These are phyloP conservation scores for Tupaia tana DNA, from an alignment of 2,113 vertebrate genomes.

Conservation along the genomic window DNA sequence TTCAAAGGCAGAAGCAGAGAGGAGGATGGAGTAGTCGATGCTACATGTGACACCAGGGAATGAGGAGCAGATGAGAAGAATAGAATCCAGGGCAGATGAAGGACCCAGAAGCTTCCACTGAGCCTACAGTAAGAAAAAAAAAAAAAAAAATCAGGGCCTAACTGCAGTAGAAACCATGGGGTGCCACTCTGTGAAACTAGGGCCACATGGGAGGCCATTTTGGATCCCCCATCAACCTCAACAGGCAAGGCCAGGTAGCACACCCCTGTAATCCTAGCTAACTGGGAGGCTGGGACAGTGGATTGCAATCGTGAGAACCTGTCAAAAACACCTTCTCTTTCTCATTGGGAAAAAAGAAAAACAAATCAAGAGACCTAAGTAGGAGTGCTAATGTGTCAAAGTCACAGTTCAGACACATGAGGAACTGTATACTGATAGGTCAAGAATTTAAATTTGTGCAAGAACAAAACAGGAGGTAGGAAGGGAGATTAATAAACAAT, in stretches of 20 bases:
- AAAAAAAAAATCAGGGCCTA: not conserved
- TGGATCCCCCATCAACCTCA: no score
- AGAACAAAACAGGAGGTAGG: not conserved
- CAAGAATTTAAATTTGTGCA: not conserved
- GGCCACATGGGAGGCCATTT: no score
- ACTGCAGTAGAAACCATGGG: no score
- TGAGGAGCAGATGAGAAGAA: not conserved
- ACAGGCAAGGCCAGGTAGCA: no score
- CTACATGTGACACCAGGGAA: not conserved
- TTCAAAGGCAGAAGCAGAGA: rapidly evolving
- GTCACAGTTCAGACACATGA: not conserved
- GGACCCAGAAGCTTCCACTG: not conserved
- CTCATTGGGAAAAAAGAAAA: no score
- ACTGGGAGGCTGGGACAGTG: no score
- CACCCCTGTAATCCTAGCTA: no score
- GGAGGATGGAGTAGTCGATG: not conserved
- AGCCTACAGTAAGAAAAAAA: not conserved
- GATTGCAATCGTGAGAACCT: no score
- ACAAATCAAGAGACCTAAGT: not conserved
- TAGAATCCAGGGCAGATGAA: not conserved
- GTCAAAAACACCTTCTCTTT: no score
- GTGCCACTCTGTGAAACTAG: no score
- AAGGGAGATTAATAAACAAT: not conserved
- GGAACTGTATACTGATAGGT: not conserved
- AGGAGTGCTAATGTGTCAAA: not conserved